Evolutionary conservation across 1,140 invertebrate genomes (phyloP), one percentile per base, ranked within the genome.

Genomic region (Wasmannia auropunctata): DNA sequence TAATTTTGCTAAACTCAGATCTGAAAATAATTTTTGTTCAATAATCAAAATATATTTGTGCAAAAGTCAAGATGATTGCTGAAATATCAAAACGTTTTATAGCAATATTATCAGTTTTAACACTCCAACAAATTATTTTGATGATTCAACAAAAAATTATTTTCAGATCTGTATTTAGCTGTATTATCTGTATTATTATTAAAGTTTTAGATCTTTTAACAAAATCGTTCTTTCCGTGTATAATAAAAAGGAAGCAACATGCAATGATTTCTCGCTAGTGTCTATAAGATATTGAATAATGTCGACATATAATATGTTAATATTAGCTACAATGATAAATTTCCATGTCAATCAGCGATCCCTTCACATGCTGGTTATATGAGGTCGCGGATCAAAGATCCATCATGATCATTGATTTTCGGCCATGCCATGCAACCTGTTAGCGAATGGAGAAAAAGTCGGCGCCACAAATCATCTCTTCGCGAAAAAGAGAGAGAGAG

Each of bases 391-490:
- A 28, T 34, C n/a, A 25, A 19, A 5, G 19, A 51, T 37, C 19
- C 77, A 56, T 54, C 37, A 69, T 2, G 34, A 72, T 8, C 74
- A 85, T 87, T 54, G 86, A 87, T 89, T 90, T 75, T 54, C 22
- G 31, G 54, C 16, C 28, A 34, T 43, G 46, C 31, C 74, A 14
- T 54, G 49, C 74, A 22, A 67, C 54, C 81, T 75, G 51, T 37
- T 58, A 86, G 63, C n/a, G 84, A 86, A 76, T 86, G 51, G 60
- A 54, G 74, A 83, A 81, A 54, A 74, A 74, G 58, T 14, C 62
- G 22, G 22, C 46, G 49, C 84, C 83, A 86, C 88, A 90, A 91
- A 91, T 91, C 88, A 86, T 90, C 65, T 88, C 56, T 84, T 75
- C 67, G 70, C 43, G 70, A 51, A 11, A 67, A 22, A 43, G 14